These are phyloP conservation scores for Odocoileus hemionus DNA, from an alignment of 2,113 vertebrate species.

Conservation along the genomic window DNA sequence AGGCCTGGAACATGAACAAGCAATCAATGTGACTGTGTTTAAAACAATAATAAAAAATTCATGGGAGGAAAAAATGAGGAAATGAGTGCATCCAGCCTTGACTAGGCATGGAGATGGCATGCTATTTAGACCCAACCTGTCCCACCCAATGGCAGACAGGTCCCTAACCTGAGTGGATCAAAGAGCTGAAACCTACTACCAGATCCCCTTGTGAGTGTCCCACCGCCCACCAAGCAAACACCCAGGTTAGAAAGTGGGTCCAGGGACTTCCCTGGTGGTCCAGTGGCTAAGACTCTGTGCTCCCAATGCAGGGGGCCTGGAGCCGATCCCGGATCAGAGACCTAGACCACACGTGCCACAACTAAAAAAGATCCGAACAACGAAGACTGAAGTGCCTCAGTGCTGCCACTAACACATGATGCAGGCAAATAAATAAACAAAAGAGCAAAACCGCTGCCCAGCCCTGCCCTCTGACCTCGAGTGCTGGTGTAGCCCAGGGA, in stretches of 20 bases:
- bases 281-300: neutral
- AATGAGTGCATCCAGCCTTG: neutral
- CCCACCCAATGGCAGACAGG: neutral
- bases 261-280: neutral
- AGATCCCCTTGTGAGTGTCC: neutral
- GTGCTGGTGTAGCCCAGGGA: slow-evolving; percentile 96
- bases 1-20: neutral
- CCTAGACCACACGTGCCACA: neutral
- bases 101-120: neutral
- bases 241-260: neutral
- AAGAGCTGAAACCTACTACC: neutral
- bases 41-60: neutral
- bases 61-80: neutral
- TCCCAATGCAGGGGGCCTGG: neutral
- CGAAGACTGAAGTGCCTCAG: neutral
- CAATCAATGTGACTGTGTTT: neutral
- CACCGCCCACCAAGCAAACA: neutral
- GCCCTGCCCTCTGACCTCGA: slow-evolving; percentile 84
- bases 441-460: neutral
- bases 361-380: neutral
- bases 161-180: neutral
- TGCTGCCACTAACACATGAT: fast-evolving
- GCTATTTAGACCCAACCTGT: neutral
- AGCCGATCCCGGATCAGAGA: neutral
- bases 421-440: neutral